Percentiles rank a stretch among this genome's conserved stretches.
Evolutionary conservation across 1,140 invertebrate genomes (phyloP).

Genomic region (Cecropterus lyciades): DNA sequence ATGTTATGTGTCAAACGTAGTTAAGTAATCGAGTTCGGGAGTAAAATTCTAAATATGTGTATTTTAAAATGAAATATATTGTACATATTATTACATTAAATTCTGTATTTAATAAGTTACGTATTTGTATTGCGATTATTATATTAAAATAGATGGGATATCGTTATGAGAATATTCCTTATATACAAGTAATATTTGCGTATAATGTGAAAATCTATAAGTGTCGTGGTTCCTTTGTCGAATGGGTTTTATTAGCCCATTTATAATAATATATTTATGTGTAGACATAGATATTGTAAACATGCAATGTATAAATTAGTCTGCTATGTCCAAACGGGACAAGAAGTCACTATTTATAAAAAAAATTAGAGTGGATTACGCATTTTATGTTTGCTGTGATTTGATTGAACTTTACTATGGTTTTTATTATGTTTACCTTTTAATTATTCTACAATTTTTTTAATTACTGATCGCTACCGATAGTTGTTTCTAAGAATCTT

Average conservation of each 20-base stretch:
- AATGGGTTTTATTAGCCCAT: constrained; percentile 66
- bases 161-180: constrained; percentile 50
- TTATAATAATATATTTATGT: constrained; percentile 63
- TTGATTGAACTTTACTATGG: too few relatives aligned
- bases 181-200: constrained; percentile 64
- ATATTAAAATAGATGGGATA: constrained; percentile 49
- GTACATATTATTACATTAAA: constrained; percentile 63
- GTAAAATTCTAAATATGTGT: constrained; percentile 63
- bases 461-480: too few relatives aligned
- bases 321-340: constrained; percentile 34
- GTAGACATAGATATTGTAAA: constrained; percentile 56
- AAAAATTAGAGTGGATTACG: constrained; percentile 51
- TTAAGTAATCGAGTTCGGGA: constrained; percentile 37
- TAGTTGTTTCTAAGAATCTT: too few relatives aligned
- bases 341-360: constrained; percentile 50
- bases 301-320: constrained; percentile 26
- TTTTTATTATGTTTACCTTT: background rate
- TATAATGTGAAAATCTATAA: constrained; percentile 56
- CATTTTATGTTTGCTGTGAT: constrained; percentile 48
- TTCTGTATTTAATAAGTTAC: constrained; percentile 61
- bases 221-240: constrained; percentile 75
- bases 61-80: constrained; percentile 43
- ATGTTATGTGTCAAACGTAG: constrained; percentile 49
- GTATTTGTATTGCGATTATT: constrained; percentile 68
- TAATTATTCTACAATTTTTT: too few relatives aligned